Evolutionary conservation across 1,140 invertebrate species (phyloP).

Genomic region (Lucilia cuprina): DNA sequence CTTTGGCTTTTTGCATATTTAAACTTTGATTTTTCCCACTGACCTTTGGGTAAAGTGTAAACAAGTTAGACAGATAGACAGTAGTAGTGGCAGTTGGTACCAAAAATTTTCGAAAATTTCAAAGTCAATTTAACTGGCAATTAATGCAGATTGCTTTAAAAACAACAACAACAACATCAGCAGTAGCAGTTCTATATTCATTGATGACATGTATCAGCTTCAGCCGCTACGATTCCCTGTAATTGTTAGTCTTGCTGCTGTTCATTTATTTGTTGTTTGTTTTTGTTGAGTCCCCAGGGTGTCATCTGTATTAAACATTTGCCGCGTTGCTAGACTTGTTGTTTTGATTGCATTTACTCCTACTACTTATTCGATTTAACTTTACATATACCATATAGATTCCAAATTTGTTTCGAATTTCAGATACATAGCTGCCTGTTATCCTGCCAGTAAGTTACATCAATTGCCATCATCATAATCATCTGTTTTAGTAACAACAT

Average conservation of each 20-base stretch:
- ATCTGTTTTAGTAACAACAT: slow-evolving; percentile 43
- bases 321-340: slow-evolving; percentile 24
- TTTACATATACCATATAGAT: not conserved
- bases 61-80: not conserved
- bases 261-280: not conserved
- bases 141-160: slow-evolving; percentile 51
- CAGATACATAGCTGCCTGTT: not conserved
- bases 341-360: slow-evolving; percentile 55
- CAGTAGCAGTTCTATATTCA: not conserved
- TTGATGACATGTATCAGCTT: slow-evolving; percentile 21
- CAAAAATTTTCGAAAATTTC: slow-evolving; percentile 28
- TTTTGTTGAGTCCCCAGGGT: slow-evolving; percentile 50
- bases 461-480: slow-evolving; percentile 52
- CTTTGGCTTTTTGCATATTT: slow-evolving; percentile 33
- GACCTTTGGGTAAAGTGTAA: not conserved
- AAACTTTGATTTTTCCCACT: slow-evolving; percentile 34
- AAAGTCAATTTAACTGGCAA: slow-evolving; percentile 54
- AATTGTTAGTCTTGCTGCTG: no score
- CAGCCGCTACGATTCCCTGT: slow-evolving; percentile 18
- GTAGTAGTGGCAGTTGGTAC: not conserved
- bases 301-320: slow-evolving; percentile 60
- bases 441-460: slow-evolving; percentile 36
- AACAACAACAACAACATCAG: slow-evolving; percentile 38
- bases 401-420: not conserved
- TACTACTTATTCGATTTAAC: not conserved